These are phyloP conservation scores for Tetragnatha montana DNA, from an alignment of 2,888 invertebrate genomes.

Conservation along the genomic window DNA sequence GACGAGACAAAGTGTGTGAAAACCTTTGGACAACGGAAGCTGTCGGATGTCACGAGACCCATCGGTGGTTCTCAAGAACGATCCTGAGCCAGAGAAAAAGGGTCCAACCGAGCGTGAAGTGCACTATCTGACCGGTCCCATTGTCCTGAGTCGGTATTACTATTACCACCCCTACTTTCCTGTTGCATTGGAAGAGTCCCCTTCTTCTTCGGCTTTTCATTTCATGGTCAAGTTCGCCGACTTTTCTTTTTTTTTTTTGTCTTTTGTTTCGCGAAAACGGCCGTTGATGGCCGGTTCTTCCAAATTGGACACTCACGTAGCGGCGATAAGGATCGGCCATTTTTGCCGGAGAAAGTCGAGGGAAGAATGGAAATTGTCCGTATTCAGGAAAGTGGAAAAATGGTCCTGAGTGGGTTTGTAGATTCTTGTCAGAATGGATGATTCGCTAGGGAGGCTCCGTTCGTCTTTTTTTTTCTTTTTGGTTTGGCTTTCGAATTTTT, in stretches of 20 bases:
- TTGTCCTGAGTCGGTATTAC: constrained; percentile 59
- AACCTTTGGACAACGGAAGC: constrained; percentile 57
- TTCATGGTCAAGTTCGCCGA: constrained; percentile 67
- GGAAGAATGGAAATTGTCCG: constrained; percentile 58
- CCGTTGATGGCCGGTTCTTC: background rate
- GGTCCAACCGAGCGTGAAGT: constrained; percentile 20
- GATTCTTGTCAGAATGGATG: constrained; percentile 28
- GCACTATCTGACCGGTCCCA: constrained; percentile 62
- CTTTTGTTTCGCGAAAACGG: constrained; percentile 1
- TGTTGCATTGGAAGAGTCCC: background rate
- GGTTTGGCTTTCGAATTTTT: background rate
- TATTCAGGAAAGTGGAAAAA: constrained; percentile 53
- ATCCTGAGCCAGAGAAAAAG: constrained; percentile 25
- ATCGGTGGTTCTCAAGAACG: constrained; percentile 49
- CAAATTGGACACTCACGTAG: constrained; percentile 57
- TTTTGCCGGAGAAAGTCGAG: constrained; percentile 29
- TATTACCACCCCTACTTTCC: constrained; percentile 37
- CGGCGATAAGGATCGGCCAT: constrained; percentile 33
- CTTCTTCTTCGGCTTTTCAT: constrained; percentile 32
- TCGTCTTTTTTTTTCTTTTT: background rate
- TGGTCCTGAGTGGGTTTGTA: constrained; percentile 22
- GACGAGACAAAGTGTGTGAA: constrained; percentile 43
- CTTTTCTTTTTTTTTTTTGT: constrained; percentile 50
- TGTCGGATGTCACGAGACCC: constrained; percentile 50
- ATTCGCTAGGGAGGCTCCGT: constrained; percentile 23